Evolutionary conservation across 2,888 invertebrate genomes (phyloP), one percentile per base, ranked within the genome.

Genomic region (Orchesella flavescens): DNA sequence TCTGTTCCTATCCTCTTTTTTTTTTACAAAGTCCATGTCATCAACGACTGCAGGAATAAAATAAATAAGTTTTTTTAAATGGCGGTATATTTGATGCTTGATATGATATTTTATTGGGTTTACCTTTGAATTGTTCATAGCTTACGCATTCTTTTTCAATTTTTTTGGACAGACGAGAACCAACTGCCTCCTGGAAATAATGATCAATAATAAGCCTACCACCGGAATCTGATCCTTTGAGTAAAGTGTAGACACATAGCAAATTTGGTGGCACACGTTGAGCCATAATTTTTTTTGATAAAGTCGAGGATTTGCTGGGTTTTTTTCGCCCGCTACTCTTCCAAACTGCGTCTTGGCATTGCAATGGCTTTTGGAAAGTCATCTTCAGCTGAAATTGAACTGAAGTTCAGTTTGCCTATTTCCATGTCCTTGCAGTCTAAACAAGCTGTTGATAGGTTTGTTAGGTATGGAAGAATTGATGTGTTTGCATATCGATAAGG

Each of bases 111-210:
- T 34, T 34, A 34, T 34, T 34, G 3, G 2, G 7, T 34, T 34
- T 34, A 34, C 34, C 7, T 34, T 34, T 34, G 34, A 34, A 34
- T 34, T 34, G 2, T 34, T 34, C 34, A 34, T 34, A 15, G 1
- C 81, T 81, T 81, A 81, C 81, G 55, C 81, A 81, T 81, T 68
- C 81, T 19, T 73, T 57, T 66, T 81, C 81, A 4, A 74, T 68
- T 44, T 81, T 81, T 49, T 81, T 81, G 46, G 74, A 61, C 24
- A 63, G 3, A 21, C 57, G 23, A 9, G 74, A 21, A 55, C 17
- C 34, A 10, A n/a, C 43, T 57, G 72, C 57, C n/a, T 80, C 80
- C 24, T 44, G 66, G 4, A 74, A 66, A 59, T 68, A 74, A 17
- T 74, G 74, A 49, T 81, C 81, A 17, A 73, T 55, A 53, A 61